A percentile compares a stretch with the other conserved stretches of the same genome.
These are phyloP conservation scores for Oryctes rhinoceros DNA, from an alignment of 1,140 invertebrate genomes.

Conservation along the genomic window DNA sequence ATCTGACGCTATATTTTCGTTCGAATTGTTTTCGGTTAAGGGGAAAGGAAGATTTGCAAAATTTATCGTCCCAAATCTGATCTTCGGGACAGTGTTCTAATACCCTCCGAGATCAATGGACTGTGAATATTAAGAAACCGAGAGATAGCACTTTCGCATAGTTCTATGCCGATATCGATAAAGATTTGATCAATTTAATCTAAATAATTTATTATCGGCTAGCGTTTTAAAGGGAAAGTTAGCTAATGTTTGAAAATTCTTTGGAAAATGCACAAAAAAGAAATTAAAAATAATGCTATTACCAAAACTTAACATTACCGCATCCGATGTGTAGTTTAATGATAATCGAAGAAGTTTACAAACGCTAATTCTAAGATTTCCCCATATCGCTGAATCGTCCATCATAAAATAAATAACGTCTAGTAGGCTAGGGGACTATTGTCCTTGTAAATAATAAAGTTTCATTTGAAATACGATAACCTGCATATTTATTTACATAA, in stretches of 20 bases:
- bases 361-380: too few relatives aligned
- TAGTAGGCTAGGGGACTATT: too few relatives aligned
- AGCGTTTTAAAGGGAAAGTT: background rate
- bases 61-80: constrained; percentile 28
- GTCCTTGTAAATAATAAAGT: too few relatives aligned
- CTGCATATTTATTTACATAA: too few relatives aligned
- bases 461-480: too few relatives aligned
- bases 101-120: constrained; percentile 5
- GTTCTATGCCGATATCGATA: constrained; percentile 14
- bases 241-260: background rate
- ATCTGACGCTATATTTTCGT: constrained; percentile 26
- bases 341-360: too few relatives aligned
- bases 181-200: constrained; percentile 5
- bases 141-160: constrained; percentile 11
- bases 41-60: constrained; percentile 15
- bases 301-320: too few relatives aligned
- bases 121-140: constrained; percentile 16
- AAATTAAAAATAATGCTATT: too few relatives aligned
- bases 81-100: constrained; percentile 10
- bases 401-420: too few relatives aligned
- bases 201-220: background rate
- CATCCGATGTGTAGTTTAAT: too few relatives aligned
- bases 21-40: constrained; percentile 4
- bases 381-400: too few relatives aligned
- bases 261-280: background rate